phyloP scores from a whole-genome alignment of 2,888 invertebrate genomes.

The Muschampia plurimacula region DNA sequence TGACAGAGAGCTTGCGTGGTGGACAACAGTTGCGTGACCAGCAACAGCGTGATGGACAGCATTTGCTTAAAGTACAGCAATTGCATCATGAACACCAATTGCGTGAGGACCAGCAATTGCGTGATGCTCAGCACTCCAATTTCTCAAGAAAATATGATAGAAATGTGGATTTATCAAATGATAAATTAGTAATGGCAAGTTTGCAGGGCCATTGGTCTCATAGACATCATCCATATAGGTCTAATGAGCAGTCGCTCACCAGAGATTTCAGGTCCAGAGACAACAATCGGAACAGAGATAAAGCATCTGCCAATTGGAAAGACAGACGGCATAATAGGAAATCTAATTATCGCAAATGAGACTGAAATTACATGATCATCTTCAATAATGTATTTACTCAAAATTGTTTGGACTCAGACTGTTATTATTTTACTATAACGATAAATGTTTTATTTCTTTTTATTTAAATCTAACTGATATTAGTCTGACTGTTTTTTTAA shows the following conservation, averaged over 20 bases:
- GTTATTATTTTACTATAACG: neutral
- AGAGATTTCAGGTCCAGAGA: constrained; percentile 59
- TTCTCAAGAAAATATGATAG: constrained; percentile 48
- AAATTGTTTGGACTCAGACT: neutral
- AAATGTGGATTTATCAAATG: constrained; percentile 47
- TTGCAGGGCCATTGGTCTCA: constrained; percentile 82
- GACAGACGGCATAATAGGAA: constrained; percentile 56
- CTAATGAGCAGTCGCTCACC: constrained; percentile 59
- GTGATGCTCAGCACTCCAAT: neutral
- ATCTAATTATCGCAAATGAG: constrained; percentile 59
- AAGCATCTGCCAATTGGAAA: constrained; percentile 56
- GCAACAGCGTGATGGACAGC: neutral
- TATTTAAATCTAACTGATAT: too few relatives aligned
- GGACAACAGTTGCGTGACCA: neutral
- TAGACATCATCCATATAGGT: constrained; percentile 74
- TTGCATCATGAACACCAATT: neutral
- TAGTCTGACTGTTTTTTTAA: too few relatives aligned
- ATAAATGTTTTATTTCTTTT: too few relatives aligned
- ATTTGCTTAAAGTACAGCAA: constrained; percentile 2
- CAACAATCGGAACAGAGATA: constrained; percentile 47
- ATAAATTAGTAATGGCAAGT: constrained; percentile 72
- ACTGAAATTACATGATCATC: constrained; percentile 39
- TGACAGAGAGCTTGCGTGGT: constrained; percentile 64
- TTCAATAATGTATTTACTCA: neutral
- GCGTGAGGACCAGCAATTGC: neutral